phyloP scores from a whole-genome alignment of 1,140 invertebrate genomes.

The Leguminivora glycinivorella region DNA sequence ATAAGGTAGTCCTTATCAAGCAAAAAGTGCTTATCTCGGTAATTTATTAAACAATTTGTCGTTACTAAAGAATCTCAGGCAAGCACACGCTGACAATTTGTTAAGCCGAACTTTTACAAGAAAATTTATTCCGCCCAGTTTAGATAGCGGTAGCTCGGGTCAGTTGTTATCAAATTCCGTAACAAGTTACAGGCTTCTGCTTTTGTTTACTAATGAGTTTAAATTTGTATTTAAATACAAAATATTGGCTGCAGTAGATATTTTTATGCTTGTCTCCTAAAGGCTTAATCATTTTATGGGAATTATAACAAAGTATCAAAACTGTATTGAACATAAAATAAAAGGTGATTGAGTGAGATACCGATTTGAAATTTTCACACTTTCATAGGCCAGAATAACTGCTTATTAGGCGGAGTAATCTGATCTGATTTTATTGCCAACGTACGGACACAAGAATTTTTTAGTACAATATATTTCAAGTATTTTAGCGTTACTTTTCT shows the following conservation, averaged over 20 bases:
- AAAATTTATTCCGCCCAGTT: constrained; percentile 13
- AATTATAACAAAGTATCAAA: no score
- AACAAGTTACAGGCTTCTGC: neutral
- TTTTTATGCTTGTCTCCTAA: neutral
- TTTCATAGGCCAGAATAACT: no score
- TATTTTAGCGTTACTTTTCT: no score
- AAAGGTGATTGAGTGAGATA: no score
- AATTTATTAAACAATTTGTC: constrained; percentile 23
- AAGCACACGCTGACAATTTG: constrained; percentile 13
- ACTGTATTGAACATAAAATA: no score
- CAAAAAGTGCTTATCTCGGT: neutral
- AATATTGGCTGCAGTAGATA: neutral
- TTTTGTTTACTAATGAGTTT: constrained; percentile 23
- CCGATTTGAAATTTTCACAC: no score
- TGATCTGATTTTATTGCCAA: no score
- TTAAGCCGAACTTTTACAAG: constrained; percentile 8
- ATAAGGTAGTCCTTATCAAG: neutral
- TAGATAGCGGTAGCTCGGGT: constrained; percentile 11
- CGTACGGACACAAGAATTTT: no score
- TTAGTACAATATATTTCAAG: no score
- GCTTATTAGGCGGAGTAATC: no score
- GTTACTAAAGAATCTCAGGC: neutral
- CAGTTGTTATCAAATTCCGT: neutral
- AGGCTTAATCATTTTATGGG: no score
- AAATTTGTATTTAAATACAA: neutral